Evolutionary conservation across 2,888 invertebrate genomes (phyloP).

Genomic region (Dynastes grantii): DNA sequence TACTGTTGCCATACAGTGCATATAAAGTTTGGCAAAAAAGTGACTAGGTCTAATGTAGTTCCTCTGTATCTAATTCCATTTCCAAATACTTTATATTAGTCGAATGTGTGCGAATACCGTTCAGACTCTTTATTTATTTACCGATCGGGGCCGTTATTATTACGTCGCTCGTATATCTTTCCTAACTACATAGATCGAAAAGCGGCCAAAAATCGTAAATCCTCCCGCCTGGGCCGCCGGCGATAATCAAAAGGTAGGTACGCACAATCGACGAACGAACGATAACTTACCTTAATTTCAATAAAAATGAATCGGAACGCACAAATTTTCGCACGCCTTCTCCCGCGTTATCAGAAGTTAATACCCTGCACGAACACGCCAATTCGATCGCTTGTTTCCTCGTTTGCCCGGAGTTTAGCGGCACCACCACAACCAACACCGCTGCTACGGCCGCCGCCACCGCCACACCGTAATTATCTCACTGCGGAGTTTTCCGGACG

Average conservation of each 20-base stretch:
- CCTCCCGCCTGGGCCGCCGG: background rate
- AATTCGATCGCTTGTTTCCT: background rate
- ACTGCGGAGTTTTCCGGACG: slow-evolving; percentile 58
- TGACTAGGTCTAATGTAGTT: too few relatives aligned
- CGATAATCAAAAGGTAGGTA: slow-evolving; percentile 30
- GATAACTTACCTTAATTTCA: slow-evolving; percentile 46
- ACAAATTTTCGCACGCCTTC: slow-evolving; percentile 39
- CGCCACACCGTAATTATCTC: slow-evolving; percentile 38
- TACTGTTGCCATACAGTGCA: too few relatives aligned
- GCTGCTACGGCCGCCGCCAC: background rate
- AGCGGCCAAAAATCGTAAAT: slow-evolving; percentile 10
- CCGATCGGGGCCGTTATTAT: background rate
- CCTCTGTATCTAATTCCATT: too few relatives aligned
- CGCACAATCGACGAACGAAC: slow-evolving; percentile 13
- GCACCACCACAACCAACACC: background rate
- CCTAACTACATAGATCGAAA: background rate
- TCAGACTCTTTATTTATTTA: background rate
- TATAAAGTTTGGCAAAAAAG: too few relatives aligned
- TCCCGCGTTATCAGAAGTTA: slow-evolving; percentile 25
- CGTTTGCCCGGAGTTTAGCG: background rate
- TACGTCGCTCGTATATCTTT: slow-evolving; percentile 14
- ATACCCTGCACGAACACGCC: background rate
- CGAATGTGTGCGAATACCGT: background rate
- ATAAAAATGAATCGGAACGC: slow-evolving; percentile 47
- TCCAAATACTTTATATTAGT: too few relatives aligned